phyloP scores from a whole-genome alignment of 2,797 vertebrate species.

The Alauda arvensis region DNA sequence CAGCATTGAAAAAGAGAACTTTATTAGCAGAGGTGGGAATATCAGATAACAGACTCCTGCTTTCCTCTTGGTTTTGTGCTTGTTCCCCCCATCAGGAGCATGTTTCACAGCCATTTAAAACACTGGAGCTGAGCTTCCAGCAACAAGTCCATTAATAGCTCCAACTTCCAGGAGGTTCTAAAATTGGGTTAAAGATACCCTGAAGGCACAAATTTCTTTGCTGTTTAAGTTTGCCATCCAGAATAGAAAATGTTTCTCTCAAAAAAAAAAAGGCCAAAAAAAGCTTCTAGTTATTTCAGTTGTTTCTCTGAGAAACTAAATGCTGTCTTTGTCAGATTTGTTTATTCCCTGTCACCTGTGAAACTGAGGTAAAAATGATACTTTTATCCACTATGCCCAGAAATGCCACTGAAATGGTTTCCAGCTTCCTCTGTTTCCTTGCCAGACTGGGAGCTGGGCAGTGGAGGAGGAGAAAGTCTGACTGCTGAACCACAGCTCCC shows the following conservation, averaged over 20 bases:
- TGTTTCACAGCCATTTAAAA: conserved; percentile 19
- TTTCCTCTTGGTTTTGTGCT: background rate
- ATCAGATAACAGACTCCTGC: background rate
- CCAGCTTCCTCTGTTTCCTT: background rate
- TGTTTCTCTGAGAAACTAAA: background rate
- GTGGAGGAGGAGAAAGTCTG: background rate
- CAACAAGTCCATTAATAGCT: conserved; percentile 30
- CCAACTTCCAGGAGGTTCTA: background rate
- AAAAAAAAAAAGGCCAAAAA: no score
- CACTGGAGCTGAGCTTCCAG: conserved; percentile 4
- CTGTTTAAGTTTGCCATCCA: background rate
- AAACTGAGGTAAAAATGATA: background rate
- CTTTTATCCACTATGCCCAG: background rate
- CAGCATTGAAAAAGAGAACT: background rate
- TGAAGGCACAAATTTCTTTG: conserved; percentile 1
- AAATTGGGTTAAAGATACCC: conserved; percentile 22
- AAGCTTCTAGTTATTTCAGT: background rate
- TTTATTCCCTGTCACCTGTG: background rate
- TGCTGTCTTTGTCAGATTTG: background rate
- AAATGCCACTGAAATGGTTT: background rate
- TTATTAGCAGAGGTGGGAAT: background rate
- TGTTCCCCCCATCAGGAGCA: background rate
- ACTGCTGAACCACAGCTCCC: fast-evolving
- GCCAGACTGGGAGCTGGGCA: fast-evolving
- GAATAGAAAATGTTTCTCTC: background rate